Percentiles rank a stretch among this genome's conserved stretches.
These are phyloP conservation scores for Fundulus diaphanus DNA, from an alignment of 2,797 vertebrate genomes.

Conservation along the genomic window DNA sequence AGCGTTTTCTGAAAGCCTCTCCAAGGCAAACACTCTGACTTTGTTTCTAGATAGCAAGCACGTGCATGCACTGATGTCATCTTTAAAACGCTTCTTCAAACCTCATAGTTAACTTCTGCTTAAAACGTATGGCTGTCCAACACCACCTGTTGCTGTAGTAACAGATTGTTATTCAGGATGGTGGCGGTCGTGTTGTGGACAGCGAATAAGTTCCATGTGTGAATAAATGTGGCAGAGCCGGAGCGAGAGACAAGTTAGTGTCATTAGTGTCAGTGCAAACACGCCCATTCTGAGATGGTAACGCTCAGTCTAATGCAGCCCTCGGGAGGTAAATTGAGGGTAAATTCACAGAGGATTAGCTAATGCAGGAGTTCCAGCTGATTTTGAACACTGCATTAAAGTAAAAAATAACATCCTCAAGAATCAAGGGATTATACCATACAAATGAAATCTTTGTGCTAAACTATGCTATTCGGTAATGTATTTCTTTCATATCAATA, in stretches of 20 bases:
- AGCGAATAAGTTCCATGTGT: constrained; percentile 66
- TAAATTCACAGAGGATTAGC: constrained; percentile 50
- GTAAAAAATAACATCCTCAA: constrained; percentile 43
- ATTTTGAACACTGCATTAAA: constrained; percentile 34
- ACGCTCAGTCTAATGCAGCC: constrained; percentile 55
- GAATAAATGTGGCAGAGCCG: constrained; percentile 18
- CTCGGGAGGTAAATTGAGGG: constrained; percentile 37
- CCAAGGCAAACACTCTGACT: constrained; percentile 55
- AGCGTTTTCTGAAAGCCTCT: not conserved
- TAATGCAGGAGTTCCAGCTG: constrained; percentile 38
- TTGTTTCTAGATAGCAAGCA: constrained; percentile 45
- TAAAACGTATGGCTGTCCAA: constrained; percentile 19
- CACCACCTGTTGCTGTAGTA: constrained; percentile 48
- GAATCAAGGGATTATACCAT: not conserved
- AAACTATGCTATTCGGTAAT: not conserved
- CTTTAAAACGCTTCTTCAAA: constrained; percentile 23
- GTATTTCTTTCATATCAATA: not conserved
- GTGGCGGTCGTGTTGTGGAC: constrained; percentile 25
- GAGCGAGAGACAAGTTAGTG: constrained; percentile 46
- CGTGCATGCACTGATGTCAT: constrained; percentile 58
- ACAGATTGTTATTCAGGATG: constrained; percentile 61
- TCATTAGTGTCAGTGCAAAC: constrained; percentile 54
- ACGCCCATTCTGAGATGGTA: constrained; percentile 35
- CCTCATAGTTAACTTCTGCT: constrained; percentile 41
- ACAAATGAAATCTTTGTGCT: not conserved